phyloP scores from a whole-genome alignment of 2,797 vertebrate genomes.

The Alcedo quadribrachys region DNA sequence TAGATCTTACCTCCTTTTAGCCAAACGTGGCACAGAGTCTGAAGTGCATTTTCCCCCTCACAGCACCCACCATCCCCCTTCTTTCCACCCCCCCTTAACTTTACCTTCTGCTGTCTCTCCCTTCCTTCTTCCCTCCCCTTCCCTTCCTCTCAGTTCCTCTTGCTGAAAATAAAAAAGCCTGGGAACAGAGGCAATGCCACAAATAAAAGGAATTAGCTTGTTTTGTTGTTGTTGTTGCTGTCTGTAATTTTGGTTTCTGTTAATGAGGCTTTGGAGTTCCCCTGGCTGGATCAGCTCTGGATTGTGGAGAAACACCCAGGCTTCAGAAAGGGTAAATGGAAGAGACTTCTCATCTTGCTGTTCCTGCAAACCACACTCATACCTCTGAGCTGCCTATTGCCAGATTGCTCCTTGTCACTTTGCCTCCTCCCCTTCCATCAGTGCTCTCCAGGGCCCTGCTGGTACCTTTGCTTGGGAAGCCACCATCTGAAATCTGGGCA shows the following conservation, averaged over 20 bases:
- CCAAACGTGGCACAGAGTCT: background rate
- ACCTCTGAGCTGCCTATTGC: background rate
- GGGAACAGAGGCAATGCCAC: constrained; percentile 11
- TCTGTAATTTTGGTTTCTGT: constrained; percentile 54
- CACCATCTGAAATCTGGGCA: background rate
- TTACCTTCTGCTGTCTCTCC: background rate
- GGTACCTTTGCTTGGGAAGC: background rate
- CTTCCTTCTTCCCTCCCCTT: background rate
- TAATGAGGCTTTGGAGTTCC: background rate
- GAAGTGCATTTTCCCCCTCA: background rate
- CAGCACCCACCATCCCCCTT: background rate
- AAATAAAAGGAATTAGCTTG: background rate
- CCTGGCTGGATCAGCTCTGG: background rate
- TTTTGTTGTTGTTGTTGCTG: background rate
- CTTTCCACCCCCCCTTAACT: rapidly evolving
- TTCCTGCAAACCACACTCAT: background rate
- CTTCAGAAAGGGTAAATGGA: background rate
- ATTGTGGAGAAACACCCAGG: background rate
- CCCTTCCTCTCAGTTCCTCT: background rate
- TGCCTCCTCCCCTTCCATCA: background rate
- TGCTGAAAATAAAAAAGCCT: background rate
- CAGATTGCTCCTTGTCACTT: background rate
- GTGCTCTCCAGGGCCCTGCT: background rate
- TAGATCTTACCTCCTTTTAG: constrained; percentile 6
- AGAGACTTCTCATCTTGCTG: background rate